Percentiles rank a stretch among this genome's conserved stretches.
Conservation (phyloP, 2,113 vertebrate species). For the Nipponia nippon region DNA sequence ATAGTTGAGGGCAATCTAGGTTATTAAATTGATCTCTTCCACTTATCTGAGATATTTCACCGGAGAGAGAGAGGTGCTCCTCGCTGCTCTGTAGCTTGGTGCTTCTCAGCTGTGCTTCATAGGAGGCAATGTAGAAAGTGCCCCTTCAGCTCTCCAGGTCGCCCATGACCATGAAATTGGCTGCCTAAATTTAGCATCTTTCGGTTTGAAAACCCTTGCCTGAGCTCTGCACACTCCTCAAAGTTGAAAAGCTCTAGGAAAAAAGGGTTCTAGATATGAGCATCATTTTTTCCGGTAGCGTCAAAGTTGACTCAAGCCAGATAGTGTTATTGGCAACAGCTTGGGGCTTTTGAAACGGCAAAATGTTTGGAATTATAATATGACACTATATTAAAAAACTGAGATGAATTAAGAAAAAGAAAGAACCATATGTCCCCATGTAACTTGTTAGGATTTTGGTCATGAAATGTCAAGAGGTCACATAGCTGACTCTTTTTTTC, state of each 20-base stretch:
- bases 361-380: not conserved
- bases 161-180: not conserved
- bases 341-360: not conserved
- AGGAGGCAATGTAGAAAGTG: not conserved
- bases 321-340: not conserved
- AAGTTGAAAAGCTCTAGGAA: not conserved
- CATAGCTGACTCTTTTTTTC: not conserved
- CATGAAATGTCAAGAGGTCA: not conserved
- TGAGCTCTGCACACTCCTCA: not conserved
- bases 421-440: not conserved
- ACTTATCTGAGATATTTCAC: not conserved
- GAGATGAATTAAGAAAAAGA: not conserved
- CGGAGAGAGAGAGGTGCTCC: not conserved
- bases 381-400: not conserved
- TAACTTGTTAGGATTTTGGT: not conserved
- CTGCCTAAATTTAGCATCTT: not conserved
- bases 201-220: not conserved
- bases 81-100: not conserved
- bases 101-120: not conserved
- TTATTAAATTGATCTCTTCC: constrained; percentile 39
- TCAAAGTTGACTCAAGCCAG: not conserved
- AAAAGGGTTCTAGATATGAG: not conserved
- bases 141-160: not conserved
- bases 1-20: constrained; percentile 39
- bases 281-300: not conserved